Base-by-base conservation (phyloP, 2,888 invertebrate genomes). In the Agriopis leucophaearia region DNA sequence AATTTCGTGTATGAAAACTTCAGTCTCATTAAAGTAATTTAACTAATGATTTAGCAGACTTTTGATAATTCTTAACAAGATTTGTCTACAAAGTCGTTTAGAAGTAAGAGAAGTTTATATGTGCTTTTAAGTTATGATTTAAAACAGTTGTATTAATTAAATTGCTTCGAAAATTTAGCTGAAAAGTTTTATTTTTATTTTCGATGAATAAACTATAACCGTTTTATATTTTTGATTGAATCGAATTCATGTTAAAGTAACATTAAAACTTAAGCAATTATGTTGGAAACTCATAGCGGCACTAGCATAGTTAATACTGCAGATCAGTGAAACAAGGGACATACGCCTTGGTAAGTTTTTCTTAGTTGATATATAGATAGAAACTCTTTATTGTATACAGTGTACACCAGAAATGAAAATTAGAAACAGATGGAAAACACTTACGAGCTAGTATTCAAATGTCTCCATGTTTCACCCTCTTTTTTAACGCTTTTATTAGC, bases 111-210 rank as follows among this genome's bases (percentile, higher is more conserved):
- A 74, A 78, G 40, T 36, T 58, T 71, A 66, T 71, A 59, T 66
- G 69, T 63, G 56, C 40, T 66, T 66, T 72, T 72, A 61, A 73
- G 64, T 71, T 69, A 75, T 68, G 62, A 68, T 70, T 64, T 71
- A 62, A 63, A 74, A 72, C 66, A 71, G 65, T 67, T 74, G 18
- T 59, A 56, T 42, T 50, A 60, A 38, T 51, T 55, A 42, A 42
- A 55, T 50, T 35, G 52, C 18, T 52, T 10, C 52, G 27, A 3
- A 55, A 15, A 35, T 42, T 55, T 2, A 0, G 16, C 40, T 16
- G 15, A 54, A 38, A 18, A 55, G 55, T 18, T 18, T 42, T 42
- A 18, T 12, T 27, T 42, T 27, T 55, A 42, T 55, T 42, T 42
- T 38, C 12, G 16, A 15, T 16, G 10, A 54, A 38, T 16, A 27